These are phyloP conservation scores for Xenus cinereus DNA, from an alignment of 2,113 vertebrate genomes.

Conservation along the genomic window DNA sequence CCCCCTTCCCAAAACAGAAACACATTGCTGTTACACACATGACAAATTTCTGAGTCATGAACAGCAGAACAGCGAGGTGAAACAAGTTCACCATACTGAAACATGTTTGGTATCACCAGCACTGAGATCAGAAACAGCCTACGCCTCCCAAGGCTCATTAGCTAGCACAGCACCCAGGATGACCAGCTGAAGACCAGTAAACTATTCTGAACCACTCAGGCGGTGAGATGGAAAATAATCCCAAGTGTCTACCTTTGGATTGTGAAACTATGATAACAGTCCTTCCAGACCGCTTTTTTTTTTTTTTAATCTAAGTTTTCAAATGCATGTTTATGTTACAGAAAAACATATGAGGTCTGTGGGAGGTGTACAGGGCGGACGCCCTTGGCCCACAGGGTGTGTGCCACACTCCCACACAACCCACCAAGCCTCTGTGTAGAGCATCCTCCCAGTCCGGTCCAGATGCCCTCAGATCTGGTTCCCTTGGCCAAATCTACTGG, in stretches of 20 bases:
- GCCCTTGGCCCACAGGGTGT: not conserved
- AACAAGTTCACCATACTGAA: not conserved
- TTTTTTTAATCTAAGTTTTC: not conserved
- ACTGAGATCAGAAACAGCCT: not conserved
- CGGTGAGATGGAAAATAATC: not conserved
- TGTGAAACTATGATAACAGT: not conserved
- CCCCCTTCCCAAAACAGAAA: not conserved
- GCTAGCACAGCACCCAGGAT: not conserved
- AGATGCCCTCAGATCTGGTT: not conserved
- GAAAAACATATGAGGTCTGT: not conserved
- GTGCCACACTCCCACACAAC: not conserved
- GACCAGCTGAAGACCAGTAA: not conserved
- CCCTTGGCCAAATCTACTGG: not conserved
- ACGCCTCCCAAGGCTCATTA: not conserved
- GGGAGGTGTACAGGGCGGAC: accelerated
- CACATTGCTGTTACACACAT: not conserved
- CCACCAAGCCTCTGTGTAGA: not conserved
- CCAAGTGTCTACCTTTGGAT: not conserved
- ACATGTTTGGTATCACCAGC: not conserved
- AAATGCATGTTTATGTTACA: not conserved
- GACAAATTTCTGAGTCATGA: not conserved
- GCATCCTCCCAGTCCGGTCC: not conserved
- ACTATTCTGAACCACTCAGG: not conserved
- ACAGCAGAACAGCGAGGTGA: not conserved
- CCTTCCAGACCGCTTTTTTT: not conserved